A percentile compares a stretch with the other conserved stretches of the same genome.
These are phyloP conservation scores for Carposina sasakii DNA, from an alignment of 1,140 invertebrate genomes.

Conservation along the genomic window DNA sequence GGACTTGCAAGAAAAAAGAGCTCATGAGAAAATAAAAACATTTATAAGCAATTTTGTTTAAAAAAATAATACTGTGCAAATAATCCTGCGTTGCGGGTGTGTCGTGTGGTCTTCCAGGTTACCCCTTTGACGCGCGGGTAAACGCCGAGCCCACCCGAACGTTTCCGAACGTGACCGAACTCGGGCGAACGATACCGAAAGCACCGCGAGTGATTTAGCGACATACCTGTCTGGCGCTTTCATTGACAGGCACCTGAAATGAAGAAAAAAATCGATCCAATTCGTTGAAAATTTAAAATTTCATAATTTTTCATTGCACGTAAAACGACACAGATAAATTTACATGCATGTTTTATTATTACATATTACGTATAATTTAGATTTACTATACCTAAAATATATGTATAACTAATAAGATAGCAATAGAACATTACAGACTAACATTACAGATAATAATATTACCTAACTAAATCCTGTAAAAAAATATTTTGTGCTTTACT, in stretches of 20 bases:
- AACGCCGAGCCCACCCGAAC: constrained; percentile 53
- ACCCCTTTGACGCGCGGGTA: constrained; percentile 58
- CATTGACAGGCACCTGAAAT: constrained; percentile 81
- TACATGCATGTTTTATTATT: too few species aligned
- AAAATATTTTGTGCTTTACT: too few species aligned
- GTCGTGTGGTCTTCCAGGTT: constrained; percentile 67
- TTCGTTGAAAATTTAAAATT: constrained; percentile 71
- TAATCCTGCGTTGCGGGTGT: constrained; percentile 67
- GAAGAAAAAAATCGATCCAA: constrained; percentile 75
- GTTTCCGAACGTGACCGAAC: constrained; percentile 60
- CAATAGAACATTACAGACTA: too few species aligned
- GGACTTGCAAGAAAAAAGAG: constrained; percentile 42
- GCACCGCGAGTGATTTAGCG: constrained; percentile 57
- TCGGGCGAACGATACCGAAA: constrained; percentile 62
- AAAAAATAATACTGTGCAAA: constrained; percentile 59
- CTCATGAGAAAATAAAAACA: constrained; percentile 63
- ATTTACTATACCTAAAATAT: too few species aligned
- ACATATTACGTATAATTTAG: too few species aligned
- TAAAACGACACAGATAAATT: constrained; percentile 66
- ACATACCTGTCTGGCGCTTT: constrained; percentile 80
- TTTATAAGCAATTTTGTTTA: constrained; percentile 66
- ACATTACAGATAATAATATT: too few species aligned
- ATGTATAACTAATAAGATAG: too few species aligned
- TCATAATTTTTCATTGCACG: constrained; percentile 26
- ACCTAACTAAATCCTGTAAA: too few species aligned